phyloP scores from a whole-genome alignment of 1,140 invertebrate genomes.

The Whitmania pigra region DNA sequence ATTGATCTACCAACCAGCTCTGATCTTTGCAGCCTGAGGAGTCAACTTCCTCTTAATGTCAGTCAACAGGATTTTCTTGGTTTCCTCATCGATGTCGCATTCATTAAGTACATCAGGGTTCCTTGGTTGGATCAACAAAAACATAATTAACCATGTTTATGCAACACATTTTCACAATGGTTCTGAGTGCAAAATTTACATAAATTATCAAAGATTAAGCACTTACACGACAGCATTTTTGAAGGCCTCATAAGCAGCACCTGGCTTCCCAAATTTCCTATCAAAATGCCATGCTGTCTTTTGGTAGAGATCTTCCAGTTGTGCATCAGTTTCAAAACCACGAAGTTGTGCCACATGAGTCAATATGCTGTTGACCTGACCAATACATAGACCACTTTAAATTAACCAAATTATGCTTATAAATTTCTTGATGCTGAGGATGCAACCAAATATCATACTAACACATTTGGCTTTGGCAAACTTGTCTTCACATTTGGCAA shows the following conservation, averaged over 20 bases:
- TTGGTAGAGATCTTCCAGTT: constrained; percentile 85
- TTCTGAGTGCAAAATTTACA: too few species aligned
- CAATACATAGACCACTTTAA: neutral
- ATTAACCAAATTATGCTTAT: too few species aligned
- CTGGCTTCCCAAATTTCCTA: constrained; percentile 88
- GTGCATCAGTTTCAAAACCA: constrained; percentile 73
- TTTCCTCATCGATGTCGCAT: constrained; percentile 81
- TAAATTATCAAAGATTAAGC: neutral
- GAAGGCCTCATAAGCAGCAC: constrained; percentile 91
- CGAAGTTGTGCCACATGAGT: constrained; percentile 90
- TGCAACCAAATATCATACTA: constrained; percentile 26
- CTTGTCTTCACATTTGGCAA: constrained; percentile 92
- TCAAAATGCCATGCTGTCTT: constrained; percentile 99
- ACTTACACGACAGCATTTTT: constrained; percentile 91
- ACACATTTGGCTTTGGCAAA: constrained; percentile 97
- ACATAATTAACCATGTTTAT: too few species aligned
- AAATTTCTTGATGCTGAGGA: too few species aligned
- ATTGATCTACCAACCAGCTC: constrained; percentile 52
- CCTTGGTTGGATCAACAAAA: constrained; percentile 25
- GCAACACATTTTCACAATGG: too few species aligned
- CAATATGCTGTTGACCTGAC: constrained; percentile 72
- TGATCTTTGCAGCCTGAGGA: constrained; percentile 92
- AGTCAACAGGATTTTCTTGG: constrained; percentile 77
- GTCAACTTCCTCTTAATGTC: constrained; percentile 94
- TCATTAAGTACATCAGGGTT: constrained; percentile 70